Base-by-base conservation (phyloP, 64 coral and sea anemone species). In the Astreopora myriophthalma region DNA sequence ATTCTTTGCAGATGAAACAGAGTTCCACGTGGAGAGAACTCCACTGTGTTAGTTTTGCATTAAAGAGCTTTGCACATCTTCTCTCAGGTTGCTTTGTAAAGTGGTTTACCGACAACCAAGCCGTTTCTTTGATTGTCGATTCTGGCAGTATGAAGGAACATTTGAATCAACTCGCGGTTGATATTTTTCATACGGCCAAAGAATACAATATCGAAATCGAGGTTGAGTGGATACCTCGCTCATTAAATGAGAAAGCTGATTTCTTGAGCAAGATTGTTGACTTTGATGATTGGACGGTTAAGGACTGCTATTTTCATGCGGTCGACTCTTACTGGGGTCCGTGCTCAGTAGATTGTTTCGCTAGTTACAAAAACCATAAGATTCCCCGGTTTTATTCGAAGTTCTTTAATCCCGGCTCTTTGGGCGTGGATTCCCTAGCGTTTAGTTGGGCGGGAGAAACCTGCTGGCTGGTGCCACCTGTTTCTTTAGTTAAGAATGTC, bases 21-120 rank as follows among this genome's bases (percentile, higher is more conserved):
- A 87, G 84, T n/a, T 93, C 84, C 46, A n/a, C 91, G 1, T 93
- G 85, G 39, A 42, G 39, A 42, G 39, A 42, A 42, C 39, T 42
- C 39, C 39, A 42, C 39, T 42, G 39, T 42, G 39, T 42, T 42
- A 3, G 39, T 42, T n/a, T 42, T 8, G 39, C 39, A 42, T 42
- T 42, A 42, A 42, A 42, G 39, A 3, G 39, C 39, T 3, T 42
- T 42, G 39, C 39, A 42, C 39, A 42, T 42, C 20, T 65, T 48
- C 17, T 91, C 1, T 65, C 11, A 30, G 34, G 63, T 20, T 36
- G 19, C 71, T 26, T 10, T 31, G 78, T 85, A 23, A 74, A 85
- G 60, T 90, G 76, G 75, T 94, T 51, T 89, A 94, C 86, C 10
- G 86, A 89, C 23, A 89, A 85, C 49, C 46, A 94, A 76, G 86